Conservation (phyloP, 2,888 invertebrate species). For the Zele albiditarsus region DNA sequence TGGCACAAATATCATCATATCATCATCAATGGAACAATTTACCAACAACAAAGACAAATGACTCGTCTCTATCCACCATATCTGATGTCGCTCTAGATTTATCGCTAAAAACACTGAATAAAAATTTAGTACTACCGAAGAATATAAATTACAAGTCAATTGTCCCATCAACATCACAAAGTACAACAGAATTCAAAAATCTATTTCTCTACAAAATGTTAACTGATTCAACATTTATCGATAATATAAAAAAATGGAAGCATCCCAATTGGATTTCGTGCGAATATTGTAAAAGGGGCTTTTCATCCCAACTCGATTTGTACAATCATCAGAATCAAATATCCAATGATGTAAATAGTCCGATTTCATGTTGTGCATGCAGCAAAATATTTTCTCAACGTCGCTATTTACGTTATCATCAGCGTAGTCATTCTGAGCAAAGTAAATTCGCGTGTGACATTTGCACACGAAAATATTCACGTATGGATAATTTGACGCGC, state of each 20-base stretch:
- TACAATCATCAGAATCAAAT: constrained; percentile 58
- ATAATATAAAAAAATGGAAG: constrained; percentile 51
- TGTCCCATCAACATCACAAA: constrained; percentile 13
- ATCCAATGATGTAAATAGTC: constrained; percentile 58
- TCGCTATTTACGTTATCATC: constrained; percentile 66
- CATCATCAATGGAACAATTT: constrained; percentile 39
- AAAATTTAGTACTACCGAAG: background rate
- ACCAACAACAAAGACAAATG: constrained; percentile 2
- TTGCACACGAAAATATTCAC: constrained; percentile 66
- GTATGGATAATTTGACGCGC: constrained; percentile 66
- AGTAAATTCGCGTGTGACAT: constrained; percentile 66
- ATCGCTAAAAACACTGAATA: constrained; percentile 50
- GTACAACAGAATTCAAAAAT: constrained; percentile 55
- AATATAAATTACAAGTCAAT: background rate
- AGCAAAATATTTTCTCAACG: constrained; percentile 65
- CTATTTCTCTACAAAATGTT: constrained; percentile 67
- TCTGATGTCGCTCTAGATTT: constrained; percentile 55
- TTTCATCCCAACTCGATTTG: constrained; percentile 56
- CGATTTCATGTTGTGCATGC: constrained; percentile 66
- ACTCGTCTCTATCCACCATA: constrained; percentile 33
- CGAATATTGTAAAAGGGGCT: constrained; percentile 63
- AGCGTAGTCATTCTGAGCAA: constrained; percentile 64
- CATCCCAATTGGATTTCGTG: constrained; percentile 51
- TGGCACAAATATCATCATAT: constrained; percentile 44
- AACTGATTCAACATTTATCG: constrained; percentile 64